Base-by-base conservation (phyloP, 2,113 vertebrate species). In the Notothenia rossii region DNA sequence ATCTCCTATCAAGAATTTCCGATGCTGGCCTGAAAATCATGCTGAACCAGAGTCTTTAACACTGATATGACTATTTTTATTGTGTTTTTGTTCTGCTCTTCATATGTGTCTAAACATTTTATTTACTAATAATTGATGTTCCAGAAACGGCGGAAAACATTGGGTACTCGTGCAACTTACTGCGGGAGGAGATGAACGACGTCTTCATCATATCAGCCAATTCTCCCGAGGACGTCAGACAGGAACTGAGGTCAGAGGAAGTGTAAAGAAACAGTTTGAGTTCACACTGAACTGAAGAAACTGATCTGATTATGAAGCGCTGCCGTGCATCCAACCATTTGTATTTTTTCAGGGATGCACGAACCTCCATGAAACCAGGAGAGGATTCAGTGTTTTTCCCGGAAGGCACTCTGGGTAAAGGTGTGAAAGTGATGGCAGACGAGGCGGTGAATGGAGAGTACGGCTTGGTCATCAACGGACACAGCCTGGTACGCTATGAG, bases 131-230 rank as follows among this genome's bases (percentile, higher is more conserved):
- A 0, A 0, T 63, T 61, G 63, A 8, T 53, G 48, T 48, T 29
- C 14, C 91, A 99, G 98, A 99, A 92, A 99, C 98, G 0, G 98
- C 98, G 22, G 95, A 98, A 85, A 99, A 99, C 94, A 97, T 98
- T 1, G 97, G 97, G 5, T 99, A 98, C 85, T 96, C 98, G 0
- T 99, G 97, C 92, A 97, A 96, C 87, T 82, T 99, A 85, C 93
- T 99, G 63, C 88, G 95, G 0, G 97, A 99, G 54, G 96, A 97
- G 86, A 98, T 99, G 98, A 96, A 93, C 2, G 96, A 95, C 1
- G 81, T 99, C 33, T 98, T 99, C 54, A 2, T 93, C n/a, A 62
- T 99, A 61, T 92, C 96, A 0, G 96, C 95, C 36, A 91, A 89
- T 71, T 94, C 95, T 0, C 71, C 91, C 0, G 93, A 96, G 10